phyloP scores from a whole-genome alignment of 2,113 vertebrate species.

The Pristiophorus japonicus region DNA sequence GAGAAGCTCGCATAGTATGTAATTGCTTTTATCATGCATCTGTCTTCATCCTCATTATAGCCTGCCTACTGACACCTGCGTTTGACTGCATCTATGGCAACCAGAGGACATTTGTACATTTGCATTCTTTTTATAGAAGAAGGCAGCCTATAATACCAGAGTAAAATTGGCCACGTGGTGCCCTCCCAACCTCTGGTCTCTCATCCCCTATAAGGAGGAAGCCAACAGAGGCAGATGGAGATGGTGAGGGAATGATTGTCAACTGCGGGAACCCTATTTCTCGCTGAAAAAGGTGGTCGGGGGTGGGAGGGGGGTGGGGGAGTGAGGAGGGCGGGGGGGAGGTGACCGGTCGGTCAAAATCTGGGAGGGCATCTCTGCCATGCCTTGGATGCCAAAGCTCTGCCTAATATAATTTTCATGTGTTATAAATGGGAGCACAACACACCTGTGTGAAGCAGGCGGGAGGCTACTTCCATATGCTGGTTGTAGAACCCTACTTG shows the following conservation, averaged over 20 bases:
- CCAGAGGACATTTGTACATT: neutral
- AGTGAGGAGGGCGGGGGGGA: too few relatives aligned
- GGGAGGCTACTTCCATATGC: neutral
- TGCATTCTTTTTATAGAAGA: neutral
- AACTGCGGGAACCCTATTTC: neutral
- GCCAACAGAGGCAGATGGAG: neutral
- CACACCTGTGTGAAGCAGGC: neutral
- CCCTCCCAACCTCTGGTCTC: neutral
- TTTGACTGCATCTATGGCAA: constrained; percentile 11
- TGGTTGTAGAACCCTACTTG: neutral
- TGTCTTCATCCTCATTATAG: constrained; percentile 4
- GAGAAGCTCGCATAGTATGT: neutral
- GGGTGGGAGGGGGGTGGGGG: too few relatives aligned
- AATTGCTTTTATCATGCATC: constrained; percentile 20
- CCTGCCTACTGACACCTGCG: neutral
- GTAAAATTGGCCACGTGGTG: neutral
- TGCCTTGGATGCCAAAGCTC: neutral
- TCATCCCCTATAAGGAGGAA: neutral
- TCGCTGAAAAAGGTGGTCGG: neutral
- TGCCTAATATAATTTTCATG: neutral
- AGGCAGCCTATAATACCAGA: neutral
- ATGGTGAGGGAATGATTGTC: neutral
- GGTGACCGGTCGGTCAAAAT: neutral
- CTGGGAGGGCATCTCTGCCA: neutral
- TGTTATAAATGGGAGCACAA: neutral